These are phyloP conservation scores for Heteromurus nitidus DNA, from an alignment of 2,888 invertebrate genomes.

Conservation along the genomic window DNA sequence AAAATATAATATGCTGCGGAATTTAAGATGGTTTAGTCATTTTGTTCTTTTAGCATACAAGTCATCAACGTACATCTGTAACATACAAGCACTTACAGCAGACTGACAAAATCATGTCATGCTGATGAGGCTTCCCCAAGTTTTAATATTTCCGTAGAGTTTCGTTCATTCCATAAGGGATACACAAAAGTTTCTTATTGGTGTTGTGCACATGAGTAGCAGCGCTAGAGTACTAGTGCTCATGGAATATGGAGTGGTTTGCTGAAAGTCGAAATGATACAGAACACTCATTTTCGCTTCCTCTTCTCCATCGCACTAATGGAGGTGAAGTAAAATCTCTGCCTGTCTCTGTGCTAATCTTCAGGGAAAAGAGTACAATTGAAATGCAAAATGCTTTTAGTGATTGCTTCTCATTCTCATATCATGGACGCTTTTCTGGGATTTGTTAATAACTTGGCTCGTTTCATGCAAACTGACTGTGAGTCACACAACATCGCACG, in stretches of 20 bases:
- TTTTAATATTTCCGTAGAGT: too few species aligned
- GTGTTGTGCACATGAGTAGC: too few species aligned
- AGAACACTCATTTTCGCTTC: constrained; percentile 30
- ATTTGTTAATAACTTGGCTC: not conserved
- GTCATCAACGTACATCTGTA: too few species aligned
- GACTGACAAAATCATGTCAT: constrained; percentile 1
- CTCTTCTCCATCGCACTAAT: constrained; percentile 27
- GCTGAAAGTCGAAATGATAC: constrained; percentile 13
- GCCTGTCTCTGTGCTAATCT: constrained; percentile 11
- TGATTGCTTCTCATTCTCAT: constrained; percentile 17
- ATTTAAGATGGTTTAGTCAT: too few species aligned
- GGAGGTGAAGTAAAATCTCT: constrained; percentile 41
- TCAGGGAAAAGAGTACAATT: not conserved
- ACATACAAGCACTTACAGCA: too few species aligned
- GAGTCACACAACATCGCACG: too few species aligned
- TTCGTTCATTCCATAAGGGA: too few species aligned
- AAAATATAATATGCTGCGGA: too few species aligned
- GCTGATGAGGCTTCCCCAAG: not conserved
- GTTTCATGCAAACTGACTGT: not conserved
- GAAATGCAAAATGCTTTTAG: constrained; percentile 21
- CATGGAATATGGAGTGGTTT: not conserved
- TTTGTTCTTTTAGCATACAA: too few species aligned
- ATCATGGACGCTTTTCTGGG: not conserved
- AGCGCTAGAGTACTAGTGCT: not conserved
- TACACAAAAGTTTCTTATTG: too few species aligned